phyloP scores from a whole-genome alignment of 30 jellyfish, hydroid and myxozoan genomes.

The Turritopsis rubra region DNA sequence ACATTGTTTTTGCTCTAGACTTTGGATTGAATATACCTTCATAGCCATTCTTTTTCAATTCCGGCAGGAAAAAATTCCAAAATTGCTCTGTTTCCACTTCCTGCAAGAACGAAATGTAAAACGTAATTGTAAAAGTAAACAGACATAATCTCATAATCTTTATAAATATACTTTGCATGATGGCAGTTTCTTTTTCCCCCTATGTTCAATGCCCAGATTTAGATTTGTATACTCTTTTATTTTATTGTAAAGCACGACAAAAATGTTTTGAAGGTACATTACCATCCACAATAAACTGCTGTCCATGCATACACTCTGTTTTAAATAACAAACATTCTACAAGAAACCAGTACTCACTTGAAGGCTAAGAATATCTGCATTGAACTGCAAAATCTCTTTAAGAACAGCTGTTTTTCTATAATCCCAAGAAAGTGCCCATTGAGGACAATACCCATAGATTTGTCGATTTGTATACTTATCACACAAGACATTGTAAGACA shows the following conservation, averaged over 20 bases:
- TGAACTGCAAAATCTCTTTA: conserved; percentile 79
- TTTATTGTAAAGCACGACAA: too few relatives aligned
- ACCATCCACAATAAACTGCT: too few relatives aligned
- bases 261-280: too few relatives aligned
- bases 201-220: too few relatives aligned
- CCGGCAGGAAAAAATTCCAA: conserved; percentile 78
- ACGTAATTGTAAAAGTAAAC: not conserved
- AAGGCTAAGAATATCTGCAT: conserved; percentile 75
- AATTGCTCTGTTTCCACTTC: conserved; percentile 92
- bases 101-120: conserved; percentile 18
- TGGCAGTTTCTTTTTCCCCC: not conserved
- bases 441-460: conserved; percentile 91
- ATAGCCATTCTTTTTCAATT: conserved; percentile 79
- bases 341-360: conserved; percentile 38
- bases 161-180: not conserved
- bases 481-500: conserved; percentile 88
- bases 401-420: conserved; percentile 73
- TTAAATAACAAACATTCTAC: not conserved
- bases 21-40: conserved; percentile 92
- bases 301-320: too few relatives aligned
- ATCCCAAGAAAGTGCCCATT: conserved; percentile 95
- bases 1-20: conserved; percentile 95
- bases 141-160: too few relatives aligned
- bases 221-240: too few relatives aligned
- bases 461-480: conserved; percentile 78